Evolutionary conservation across 2,888 invertebrate genomes (phyloP), one percentile per base, ranked within the genome.

Genomic region (Tolmerus cingulatus): DNA sequence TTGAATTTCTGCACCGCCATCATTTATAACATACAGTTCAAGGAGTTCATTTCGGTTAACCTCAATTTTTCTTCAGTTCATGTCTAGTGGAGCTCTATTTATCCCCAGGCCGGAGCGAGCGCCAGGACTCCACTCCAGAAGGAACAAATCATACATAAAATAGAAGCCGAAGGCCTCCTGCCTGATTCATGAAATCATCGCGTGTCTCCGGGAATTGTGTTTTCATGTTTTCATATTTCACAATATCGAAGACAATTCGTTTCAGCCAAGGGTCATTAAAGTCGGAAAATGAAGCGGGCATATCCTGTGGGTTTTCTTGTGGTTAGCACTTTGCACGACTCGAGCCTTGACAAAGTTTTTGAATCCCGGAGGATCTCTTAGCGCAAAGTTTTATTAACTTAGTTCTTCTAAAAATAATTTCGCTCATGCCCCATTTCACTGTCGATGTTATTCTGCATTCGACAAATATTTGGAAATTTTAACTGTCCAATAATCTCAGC

Each of bases 221-320:
- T 86, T 86, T 86, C 86, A 76, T 86, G 86, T 86, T 86, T 86
- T 86, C 86, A 86, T 86, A 86, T 86, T 86, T 86, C 86, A 86
- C 86, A 86, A 86, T n/a, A 51, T 76, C 74, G 57, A 74, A 86
- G 74, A 86, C 86, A 86, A 86, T 46, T 46, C 74, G 51, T 86
- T 86, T 46, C 23, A 43, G 34, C 19, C 43, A 40, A 74, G n/a
- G 30, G 86, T 86, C 57, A 86, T 86, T 86, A 86, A 86, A 86
- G 74, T 86, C 40, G 86, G 16, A 81, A 55, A 51, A 51, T 66
- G 81, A 34, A 16, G 51, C 46, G 16, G 30, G 19, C 46, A 27
- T 30, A 55, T 23, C 23, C 30, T 81, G 27, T 8, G 81, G 55
- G 4, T 30, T 51, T 55, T 55, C 16, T 27, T 30, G 55, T 4